Evolutionary conservation across 2,888 invertebrate genomes (phyloP), one percentile per base, ranked within the genome.

Genomic region (Monopis laevigella): DNA sequence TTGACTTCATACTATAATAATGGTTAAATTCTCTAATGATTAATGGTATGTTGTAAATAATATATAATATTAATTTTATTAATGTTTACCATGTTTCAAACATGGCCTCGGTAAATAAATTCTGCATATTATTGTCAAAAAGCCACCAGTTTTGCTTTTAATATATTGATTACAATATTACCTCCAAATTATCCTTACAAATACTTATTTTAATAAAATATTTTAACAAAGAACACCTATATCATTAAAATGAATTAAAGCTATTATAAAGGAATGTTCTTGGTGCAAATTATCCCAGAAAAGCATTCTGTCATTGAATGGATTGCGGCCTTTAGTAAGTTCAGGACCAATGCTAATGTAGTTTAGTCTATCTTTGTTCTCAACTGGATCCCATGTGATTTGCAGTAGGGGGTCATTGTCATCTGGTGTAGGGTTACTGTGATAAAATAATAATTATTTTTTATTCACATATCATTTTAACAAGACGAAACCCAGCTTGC

Each of bases 201-300:
- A n/a, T n/a, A n/a, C n/a, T n/a, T n/a, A 30, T 13, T 14, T 30
- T 30, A 34, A 34, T 11, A 18, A 17, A 18, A 34, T 34, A 18
- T 10, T 16, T 51, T 52, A 70, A 58, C 59, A 62, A 11, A 51
- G 47, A 10, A 75, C 54, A 28, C 78, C 77, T 17, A 68, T 49
- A 39, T 74, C 73, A 50, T 63, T 69, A 36, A 75, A 70, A 50
- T 74, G 64, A 30, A 65, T 55, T 12, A 70, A 46, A 28, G 65
- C 53, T 53, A 63, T 66, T 6, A 73, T 50, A 30, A 71, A 63
- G 39, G 53, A 52, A 47, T 72, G 59, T 47, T 73, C 65, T 42
- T 58, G 54, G 43, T 71, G 69, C 3, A 81, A 55, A 28, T 68
- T 48, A 21, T 81, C 80, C 81, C 81, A 81, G 51, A 78, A 75